Evolutionary conservation across 2,888 invertebrate species (phyloP), one percentile per base, ranked within the genome.

Genomic region (Laspeyria flexula): DNA sequence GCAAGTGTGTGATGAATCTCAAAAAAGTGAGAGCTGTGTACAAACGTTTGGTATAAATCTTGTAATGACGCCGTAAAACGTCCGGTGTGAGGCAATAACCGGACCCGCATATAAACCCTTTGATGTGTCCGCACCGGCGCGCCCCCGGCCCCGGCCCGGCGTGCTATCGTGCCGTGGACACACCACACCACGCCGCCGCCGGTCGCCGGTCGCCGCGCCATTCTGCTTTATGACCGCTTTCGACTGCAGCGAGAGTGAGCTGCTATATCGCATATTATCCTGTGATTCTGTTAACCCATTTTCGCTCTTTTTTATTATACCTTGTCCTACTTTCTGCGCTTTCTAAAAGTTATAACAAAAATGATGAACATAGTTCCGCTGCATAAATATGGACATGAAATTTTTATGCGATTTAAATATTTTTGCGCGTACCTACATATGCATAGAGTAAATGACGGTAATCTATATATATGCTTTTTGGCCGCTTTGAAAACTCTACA

Each of bases 151-250:
- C 18, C 18, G 5, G 2, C 2, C 5, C 18, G 5, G 18, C 18
- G 18, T 18, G 44, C 46, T 54, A 51, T 51, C 53, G 44, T 45
- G 37, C 55, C 35, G 11, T 9, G 21, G 9, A 12, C 44, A n/a
- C n/a, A n/a, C n/a, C n/a, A n/a, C n/a, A n/a, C n/a, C n/a, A n/a
- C n/a, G n/a, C n/a, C n/a, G n/a, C n/a, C n/a, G n/a, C n/a, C n/a
- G n/a, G n/a, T n/a, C 16, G 29, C 25, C 11, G 48, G 29, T 31
- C 15, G 50, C 65, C 51, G 47, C 47, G 21, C 42, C 46, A 65
- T 66, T 60, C 54, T 55, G 41, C 51, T 61, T 65, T 65, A 66
- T 49, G 65, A 65, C 43, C 65, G 54, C 60, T 42, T 53, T 65
- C 48, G 43, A 51, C 45, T 63, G 68, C 65, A 64, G 40, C 27